Percentiles rank a stretch among this genome's conserved stretches.
phyloP scores from a whole-genome alignment of 2,113 vertebrate species.

The Rhineura floridana region DNA sequence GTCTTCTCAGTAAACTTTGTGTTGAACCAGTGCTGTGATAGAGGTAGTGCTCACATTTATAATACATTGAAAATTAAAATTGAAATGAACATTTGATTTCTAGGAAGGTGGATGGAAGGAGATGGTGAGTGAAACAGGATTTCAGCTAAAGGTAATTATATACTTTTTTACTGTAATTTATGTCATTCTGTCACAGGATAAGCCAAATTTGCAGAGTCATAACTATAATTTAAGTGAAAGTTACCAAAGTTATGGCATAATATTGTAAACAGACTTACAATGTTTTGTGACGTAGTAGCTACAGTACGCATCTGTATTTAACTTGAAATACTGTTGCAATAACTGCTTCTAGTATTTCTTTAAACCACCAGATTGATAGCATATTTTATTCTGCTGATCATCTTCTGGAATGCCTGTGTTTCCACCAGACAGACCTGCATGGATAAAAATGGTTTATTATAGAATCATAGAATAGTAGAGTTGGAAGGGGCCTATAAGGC shows the following conservation, averaged over 20 bases:
- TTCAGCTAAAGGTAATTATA: slow-evolving; percentile 90
- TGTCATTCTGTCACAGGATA: neutral
- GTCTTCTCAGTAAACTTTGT: neutral
- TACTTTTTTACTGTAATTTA: neutral
- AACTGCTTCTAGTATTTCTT: too few species aligned
- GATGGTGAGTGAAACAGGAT: slow-evolving; percentile 90
- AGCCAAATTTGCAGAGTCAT: neutral
- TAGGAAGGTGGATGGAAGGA: slow-evolving; percentile 96
- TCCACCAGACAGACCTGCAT: too few species aligned
- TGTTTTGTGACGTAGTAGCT: too few species aligned
- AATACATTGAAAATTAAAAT: neutral
- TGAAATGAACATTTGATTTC: slow-evolving; percentile 59
- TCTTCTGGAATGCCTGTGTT: too few species aligned
- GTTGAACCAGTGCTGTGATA: neutral
- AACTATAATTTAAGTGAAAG: neutral
- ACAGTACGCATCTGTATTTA: too few species aligned
- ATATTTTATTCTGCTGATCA: too few species aligned
- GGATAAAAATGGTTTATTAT: too few species aligned
- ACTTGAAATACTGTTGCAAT: too few species aligned
- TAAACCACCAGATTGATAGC: too few species aligned
- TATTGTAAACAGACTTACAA: too few species aligned
- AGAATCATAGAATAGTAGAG: too few species aligned
- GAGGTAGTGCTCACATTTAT: neutral
- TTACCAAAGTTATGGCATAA: neutral
- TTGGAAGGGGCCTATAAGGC: too few species aligned